Evolutionary conservation across 1,140 invertebrate species (phyloP), one percentile per base, ranked within the genome.

Genomic region (Pteromalus puparum): DNA sequence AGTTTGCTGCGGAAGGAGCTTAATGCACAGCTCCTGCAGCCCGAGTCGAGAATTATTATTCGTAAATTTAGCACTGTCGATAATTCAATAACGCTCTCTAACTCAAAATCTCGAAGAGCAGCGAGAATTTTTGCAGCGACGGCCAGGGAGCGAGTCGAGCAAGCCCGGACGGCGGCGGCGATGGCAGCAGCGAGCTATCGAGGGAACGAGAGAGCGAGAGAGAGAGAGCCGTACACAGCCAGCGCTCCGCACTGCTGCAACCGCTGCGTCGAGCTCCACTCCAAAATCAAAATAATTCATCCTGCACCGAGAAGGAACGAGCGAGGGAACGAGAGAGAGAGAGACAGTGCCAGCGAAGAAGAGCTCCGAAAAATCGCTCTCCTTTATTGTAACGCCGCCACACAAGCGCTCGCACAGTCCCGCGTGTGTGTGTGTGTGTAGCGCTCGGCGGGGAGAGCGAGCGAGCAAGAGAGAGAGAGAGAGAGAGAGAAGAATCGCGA

Each of bases 401-500:
- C 48, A 53, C 13, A 53, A 21, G 5, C 18, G 73, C 38, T 75
- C 10, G 73, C 6, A 38, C 34, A 3, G n/a, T 42, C 38, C 7
- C 38, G 73, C 42, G 21, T 21, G 9, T n/a, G 46, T 13, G 13
- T 65, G 28, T 34, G 70, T 34, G 73, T 13, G n/a, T 28, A n/a
- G 48, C 38, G 21, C 74, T 10, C 18, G 10, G 68, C 67, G 24
- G 79, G 38, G 68, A 81, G 79, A 30, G 9, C 9, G 28, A 79
- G 75, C 38, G 73, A 34, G 30, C 4, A 5, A 77, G 70, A 73
- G 83, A 83, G 75, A 77, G 70, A 73, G 83, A 83, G 75, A 42
- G 28, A n/a, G 70, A 80, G 83, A 85, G 75, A 42, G 28, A n/a
- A 75, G 28, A 87, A 53, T 83, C 73, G 42, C 28, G 13, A 46